Base-by-base conservation (phyloP, 2,888 invertebrate genomes). In the Eupeodes latifasciatus region DNA sequence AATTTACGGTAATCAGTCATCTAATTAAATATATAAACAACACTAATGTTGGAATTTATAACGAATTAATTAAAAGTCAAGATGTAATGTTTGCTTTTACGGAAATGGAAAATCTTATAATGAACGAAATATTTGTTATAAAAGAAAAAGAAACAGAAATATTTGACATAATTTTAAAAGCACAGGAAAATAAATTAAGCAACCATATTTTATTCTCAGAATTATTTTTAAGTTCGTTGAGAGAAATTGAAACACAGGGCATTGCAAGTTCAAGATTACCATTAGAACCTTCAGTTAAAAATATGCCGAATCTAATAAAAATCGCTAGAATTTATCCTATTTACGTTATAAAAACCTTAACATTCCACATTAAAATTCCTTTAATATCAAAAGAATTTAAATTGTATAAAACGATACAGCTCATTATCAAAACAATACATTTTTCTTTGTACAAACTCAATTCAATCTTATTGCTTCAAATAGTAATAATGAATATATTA, bases 201-300 rank as follows among this genome's bases (percentile, higher is more conserved):
- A 51, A 66, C 0, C 14, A 69, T n/a, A 69, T 69, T 69, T 49
- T 69, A 34, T 69, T 69, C 9, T 69, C 36, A 2, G 69, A 69
- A n/a, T n/a, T 4, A n/a, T 69, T 69, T 69, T 27, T 53, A 51
- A 69, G 14, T 36, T n/a, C n/a, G 1, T 53, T 69, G 11, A 69
- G 36, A 69, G 53, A 69, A 53, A 69, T 51, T 34, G 12, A 69
- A 53, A 69, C 69, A 1, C 27, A 53, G 53, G 16, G 53, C 53
- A 69, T 53, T 34, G 36, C 27, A 51, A 67, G 47, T 19, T 14
- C 10, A 4, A 49, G 27, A 67, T 53, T 67, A 36, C 67, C 51
- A 67, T 36, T 51, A 12, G 67, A 67, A 67, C 67, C 67, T 67
- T 67, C 67, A 27, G 51, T 47, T 67, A 53, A 36, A 51, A 51